Percentiles rank a stretch among this genome's conserved stretches.
Conservation (phyloP, 1,140 invertebrate species). For the Eriosoma lanigerum region DNA sequence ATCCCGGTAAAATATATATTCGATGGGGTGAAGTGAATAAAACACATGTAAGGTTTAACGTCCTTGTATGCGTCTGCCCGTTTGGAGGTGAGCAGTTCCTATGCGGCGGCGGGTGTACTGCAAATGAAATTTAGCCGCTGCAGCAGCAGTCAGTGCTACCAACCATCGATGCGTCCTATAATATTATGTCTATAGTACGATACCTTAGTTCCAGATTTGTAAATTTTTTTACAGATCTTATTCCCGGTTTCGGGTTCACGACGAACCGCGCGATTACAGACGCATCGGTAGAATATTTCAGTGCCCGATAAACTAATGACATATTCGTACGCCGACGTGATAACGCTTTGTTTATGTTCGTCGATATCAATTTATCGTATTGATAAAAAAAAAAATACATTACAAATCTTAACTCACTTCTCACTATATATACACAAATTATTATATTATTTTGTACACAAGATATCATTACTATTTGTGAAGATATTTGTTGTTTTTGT, state of each 20-base stretch:
- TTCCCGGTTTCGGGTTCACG: not conserved
- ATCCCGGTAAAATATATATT: not conserved
- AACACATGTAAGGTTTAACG: not conserved
- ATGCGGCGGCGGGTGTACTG: not conserved
- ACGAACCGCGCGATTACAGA: not conserved
- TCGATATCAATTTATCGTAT: conserved; percentile 26
- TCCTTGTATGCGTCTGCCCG: not conserved
- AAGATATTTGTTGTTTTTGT: not conserved
- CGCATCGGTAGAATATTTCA: not conserved
- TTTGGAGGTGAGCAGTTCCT: not conserved
- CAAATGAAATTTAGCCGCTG: not conserved
- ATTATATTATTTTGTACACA: not conserved
- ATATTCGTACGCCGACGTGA: conserved; percentile 16
- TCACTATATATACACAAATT: not conserved
- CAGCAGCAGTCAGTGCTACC: not conserved
- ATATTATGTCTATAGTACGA: not conserved
- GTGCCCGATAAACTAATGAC: not conserved
- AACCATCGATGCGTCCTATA: not conserved
- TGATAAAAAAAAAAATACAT: conserved; percentile 45
- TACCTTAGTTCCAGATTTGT: too few relatives aligned
- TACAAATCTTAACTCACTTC: conserved; percentile 33
- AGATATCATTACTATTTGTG: not conserved
- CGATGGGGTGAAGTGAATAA: not conserved
- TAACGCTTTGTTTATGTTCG: conserved; percentile 48
- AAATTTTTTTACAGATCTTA: not conserved